phyloP scores from a whole-genome alignment of 2,797 vertebrate species.

The Coccyzus lansbergi region DNA sequence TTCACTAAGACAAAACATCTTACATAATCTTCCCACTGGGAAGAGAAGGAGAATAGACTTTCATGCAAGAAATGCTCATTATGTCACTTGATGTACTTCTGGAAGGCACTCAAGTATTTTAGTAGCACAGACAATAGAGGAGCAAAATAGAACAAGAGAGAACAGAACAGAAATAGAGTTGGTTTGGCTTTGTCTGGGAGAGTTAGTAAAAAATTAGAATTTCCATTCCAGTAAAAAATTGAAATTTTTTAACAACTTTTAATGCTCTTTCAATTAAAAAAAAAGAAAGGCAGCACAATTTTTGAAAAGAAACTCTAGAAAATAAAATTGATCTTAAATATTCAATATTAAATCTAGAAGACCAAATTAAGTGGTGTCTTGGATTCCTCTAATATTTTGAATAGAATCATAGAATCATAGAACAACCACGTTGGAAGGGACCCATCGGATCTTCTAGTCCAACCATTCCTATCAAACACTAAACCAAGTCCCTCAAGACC shows the following conservation, averaged over 20 bases:
- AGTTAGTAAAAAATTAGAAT: constrained; percentile 27
- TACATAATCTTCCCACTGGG: constrained; percentile 63
- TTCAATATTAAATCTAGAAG: neutral
- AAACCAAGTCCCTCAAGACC: no score
- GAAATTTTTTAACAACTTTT: neutral
- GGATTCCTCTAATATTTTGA: neutral
- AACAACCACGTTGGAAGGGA: no score
- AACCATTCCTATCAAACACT: no score
- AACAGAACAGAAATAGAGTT: constrained; percentile 38
- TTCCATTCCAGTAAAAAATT: constrained; percentile 9
- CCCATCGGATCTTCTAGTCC: no score
- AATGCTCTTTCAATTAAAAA: neutral
- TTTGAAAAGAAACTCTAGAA: neutral
- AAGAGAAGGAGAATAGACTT: constrained; percentile 53
- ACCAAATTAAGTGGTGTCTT: neutral
- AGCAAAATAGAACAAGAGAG: constrained; percentile 30
- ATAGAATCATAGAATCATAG: no score
- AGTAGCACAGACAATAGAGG: constrained; percentile 41
- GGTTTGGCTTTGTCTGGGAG: neutral
- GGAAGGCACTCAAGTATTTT: constrained; percentile 55
- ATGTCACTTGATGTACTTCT: constrained; percentile 46
- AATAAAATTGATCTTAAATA: neutral
- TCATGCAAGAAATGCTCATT: constrained; percentile 28
- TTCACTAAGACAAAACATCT: constrained; percentile 63
- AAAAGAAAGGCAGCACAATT: neutral